Conservation (phyloP, 1,140 invertebrate genomes). For the Scaptomyza graminum region DNA sequence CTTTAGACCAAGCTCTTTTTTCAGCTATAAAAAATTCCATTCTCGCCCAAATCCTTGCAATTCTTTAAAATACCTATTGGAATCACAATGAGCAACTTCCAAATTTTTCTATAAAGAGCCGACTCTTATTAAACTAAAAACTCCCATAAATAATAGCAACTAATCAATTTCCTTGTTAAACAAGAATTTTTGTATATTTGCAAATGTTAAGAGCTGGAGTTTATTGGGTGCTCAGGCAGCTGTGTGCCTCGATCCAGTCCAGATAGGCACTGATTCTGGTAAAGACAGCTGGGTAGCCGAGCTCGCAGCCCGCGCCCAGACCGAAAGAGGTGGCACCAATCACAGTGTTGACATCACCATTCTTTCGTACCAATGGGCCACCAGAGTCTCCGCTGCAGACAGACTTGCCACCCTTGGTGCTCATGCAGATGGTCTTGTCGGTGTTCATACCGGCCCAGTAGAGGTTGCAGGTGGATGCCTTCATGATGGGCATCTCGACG, state of each 20-base stretch:
- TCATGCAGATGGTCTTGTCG: slow-evolving; percentile 68
- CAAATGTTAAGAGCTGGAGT: background rate
- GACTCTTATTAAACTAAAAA: no score
- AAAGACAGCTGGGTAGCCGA: slow-evolving; percentile 81
- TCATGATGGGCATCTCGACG: slow-evolving; percentile 62
- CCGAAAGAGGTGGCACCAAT: slow-evolving; percentile 85
- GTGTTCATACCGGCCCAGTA: slow-evolving; percentile 48
- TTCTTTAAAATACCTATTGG: no score
- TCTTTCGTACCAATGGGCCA: slow-evolving; percentile 58
- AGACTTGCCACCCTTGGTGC: slow-evolving; percentile 55
- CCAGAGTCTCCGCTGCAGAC: slow-evolving; percentile 74
- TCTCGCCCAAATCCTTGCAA: no score
- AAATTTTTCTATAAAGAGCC: no score
- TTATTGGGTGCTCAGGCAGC: slow-evolving; percentile 39
- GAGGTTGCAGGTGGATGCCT: slow-evolving; percentile 40
- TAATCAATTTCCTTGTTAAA: no score
- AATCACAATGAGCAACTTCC: no score
- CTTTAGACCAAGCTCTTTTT: no score
- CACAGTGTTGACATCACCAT: slow-evolving; percentile 29
- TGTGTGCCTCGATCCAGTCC: slow-evolving; percentile 67
- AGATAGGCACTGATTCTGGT: slow-evolving; percentile 75
- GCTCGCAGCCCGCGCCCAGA: slow-evolving; percentile 83
- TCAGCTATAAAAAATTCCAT: no score
- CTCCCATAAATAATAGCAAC: no score
- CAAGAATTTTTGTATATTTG: background rate